Conservation (phyloP, 2,888 invertebrate species). For the Tyria jacobaeae region DNA sequence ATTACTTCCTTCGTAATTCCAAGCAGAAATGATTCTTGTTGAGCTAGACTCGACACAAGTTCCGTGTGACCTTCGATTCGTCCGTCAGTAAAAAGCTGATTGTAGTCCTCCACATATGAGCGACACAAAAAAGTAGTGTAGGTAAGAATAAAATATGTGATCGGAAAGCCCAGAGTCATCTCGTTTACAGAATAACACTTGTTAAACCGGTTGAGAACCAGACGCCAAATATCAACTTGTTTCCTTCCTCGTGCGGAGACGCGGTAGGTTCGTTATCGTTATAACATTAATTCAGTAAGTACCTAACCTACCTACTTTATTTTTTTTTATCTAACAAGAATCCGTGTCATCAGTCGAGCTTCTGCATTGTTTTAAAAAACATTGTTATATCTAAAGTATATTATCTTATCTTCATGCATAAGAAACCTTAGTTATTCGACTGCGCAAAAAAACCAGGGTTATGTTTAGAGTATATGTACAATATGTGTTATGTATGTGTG, state of each 20-base stretch:
- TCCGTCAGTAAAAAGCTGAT: slow-evolving; percentile 73
- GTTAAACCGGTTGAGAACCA: slow-evolving; percentile 77
- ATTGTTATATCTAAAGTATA: background rate
- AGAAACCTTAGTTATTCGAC: too few species aligned
- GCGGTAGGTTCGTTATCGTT: slow-evolving; percentile 36
- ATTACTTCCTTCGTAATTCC: slow-evolving; percentile 70
- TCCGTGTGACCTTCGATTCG: slow-evolving; percentile 77
- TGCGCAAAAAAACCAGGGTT: too few species aligned
- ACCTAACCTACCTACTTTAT: slow-evolving; percentile 23
- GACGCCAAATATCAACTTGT: slow-evolving; percentile 82
- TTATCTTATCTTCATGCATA: too few species aligned
- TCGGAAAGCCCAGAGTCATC: slow-evolving; percentile 84
- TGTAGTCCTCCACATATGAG: slow-evolving; percentile 62
- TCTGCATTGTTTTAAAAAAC: background rate
- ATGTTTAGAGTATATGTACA: too few species aligned
- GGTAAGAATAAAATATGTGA: slow-evolving; percentile 62
- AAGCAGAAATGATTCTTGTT: slow-evolving; percentile 64
- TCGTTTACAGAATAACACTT: slow-evolving; percentile 85
- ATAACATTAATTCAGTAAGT: slow-evolving; percentile 37
- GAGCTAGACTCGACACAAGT: slow-evolving; percentile 69
- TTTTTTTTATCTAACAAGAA: slow-evolving; percentile 17
- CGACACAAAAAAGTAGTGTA: slow-evolving; percentile 51
- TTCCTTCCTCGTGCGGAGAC: slow-evolving; percentile 79
- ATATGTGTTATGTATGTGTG: too few species aligned
- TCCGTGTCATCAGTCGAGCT: slow-evolving; percentile 5